phyloP scores from a whole-genome alignment of 2,888 invertebrate genomes.

The Operophtera brumata region DNA sequence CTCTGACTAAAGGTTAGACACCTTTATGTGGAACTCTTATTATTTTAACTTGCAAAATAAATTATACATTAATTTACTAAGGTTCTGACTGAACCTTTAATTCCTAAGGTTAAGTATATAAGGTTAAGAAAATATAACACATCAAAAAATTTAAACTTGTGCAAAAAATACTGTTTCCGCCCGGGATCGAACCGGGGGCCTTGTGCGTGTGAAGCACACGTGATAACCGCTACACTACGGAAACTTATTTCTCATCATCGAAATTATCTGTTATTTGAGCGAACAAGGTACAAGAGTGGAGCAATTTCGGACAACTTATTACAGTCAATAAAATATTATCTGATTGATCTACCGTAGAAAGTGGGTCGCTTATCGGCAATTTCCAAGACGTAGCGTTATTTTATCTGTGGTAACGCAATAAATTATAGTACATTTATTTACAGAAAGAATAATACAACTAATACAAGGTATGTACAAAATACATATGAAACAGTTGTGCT shows the following conservation, averaged over 20 bases:
- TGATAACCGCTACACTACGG: constrained; percentile 88
- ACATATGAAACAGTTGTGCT: too few relatives aligned
- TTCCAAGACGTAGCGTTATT: neutral
- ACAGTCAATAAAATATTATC: too few relatives aligned
- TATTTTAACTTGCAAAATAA: neutral
- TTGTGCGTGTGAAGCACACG: constrained; percentile 89
- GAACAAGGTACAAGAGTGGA: neutral
- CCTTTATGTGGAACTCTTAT: constrained; percentile 1
- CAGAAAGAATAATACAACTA: too few relatives aligned
- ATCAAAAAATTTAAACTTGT: neutral
- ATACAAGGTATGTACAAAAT: too few relatives aligned
- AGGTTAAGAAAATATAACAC: too few relatives aligned
- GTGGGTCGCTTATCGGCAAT: neutral
- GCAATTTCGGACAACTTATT: too few relatives aligned
- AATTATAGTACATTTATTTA: too few relatives aligned
- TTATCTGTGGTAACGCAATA: too few relatives aligned
- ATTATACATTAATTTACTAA: too few relatives aligned
- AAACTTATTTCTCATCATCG: constrained; percentile 52
- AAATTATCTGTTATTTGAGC: constrained; percentile 13
- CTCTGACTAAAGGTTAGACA: neutral
- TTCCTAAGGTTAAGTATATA: too few relatives aligned
- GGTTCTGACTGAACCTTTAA: too few relatives aligned
- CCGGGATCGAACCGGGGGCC: constrained; percentile 85
- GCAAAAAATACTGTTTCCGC: constrained; percentile 74
- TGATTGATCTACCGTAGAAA: too few relatives aligned